These are phyloP conservation scores for Apostichopus japonicus DNA, from an alignment of 35 echinoderm and acorn worm species.

Conservation along the genomic window DNA sequence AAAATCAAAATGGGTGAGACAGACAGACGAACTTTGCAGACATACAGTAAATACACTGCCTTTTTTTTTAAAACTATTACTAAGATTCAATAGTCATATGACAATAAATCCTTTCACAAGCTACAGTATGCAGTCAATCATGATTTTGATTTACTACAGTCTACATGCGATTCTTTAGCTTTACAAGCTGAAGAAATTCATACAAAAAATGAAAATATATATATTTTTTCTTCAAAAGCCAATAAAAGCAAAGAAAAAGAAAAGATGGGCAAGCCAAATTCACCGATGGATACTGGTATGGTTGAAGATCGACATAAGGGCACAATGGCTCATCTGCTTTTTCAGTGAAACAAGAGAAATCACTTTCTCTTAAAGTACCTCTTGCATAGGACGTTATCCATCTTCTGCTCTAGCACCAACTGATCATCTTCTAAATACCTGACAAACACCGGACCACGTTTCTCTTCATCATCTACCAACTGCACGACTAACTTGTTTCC, in stretches of 20 bases:
- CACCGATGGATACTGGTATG: background rate
- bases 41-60: too few relatives aligned
- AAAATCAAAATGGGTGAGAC: too few relatives aligned
- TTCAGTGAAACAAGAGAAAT: background rate
- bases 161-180: background rate
- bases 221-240: background rate
- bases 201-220: background rate
- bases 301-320: background rate
- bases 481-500: constrained; percentile 64
- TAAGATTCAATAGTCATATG: too few relatives aligned
- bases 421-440: constrained; percentile 66
- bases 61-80: too few relatives aligned
- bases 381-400: constrained; percentile 63
- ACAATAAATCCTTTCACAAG: too few relatives aligned
- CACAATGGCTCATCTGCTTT: background rate
- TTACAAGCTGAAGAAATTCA: background rate
- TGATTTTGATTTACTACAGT: background rate
- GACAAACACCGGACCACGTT: constrained; percentile 12
- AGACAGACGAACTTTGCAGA: too few relatives aligned
- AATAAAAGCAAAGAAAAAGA: background rate
- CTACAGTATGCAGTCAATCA: too few relatives aligned
- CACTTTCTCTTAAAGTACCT: constrained; percentile 57
- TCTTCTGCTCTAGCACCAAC: constrained; percentile 62
- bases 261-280: background rate
- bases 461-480: constrained; percentile 44